Percentiles rank a stretch among this genome's conserved stretches.
These are phyloP conservation scores for Rhizoglyphus robini DNA, from an alignment of 1,140 invertebrate species.

Conservation along the genomic window DNA sequence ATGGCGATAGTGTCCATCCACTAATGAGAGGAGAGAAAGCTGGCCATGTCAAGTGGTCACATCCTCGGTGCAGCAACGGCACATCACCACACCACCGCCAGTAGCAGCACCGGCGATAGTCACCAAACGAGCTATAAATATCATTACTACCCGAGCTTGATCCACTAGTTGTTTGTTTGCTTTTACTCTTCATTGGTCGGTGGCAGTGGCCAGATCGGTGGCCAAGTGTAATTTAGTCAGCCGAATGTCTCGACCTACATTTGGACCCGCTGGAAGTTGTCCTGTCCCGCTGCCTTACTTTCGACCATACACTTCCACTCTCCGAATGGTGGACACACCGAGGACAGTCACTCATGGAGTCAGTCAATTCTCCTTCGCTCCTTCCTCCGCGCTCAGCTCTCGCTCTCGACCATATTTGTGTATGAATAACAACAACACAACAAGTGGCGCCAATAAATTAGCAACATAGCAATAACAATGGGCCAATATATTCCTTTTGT, in stretches of 20 bases:
- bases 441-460: background rate
- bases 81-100: background rate
- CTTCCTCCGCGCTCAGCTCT: background rate
- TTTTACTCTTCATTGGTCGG: background rate
- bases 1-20: background rate
- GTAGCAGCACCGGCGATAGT: background rate
- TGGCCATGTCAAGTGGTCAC: too few species aligned
- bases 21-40: background rate
- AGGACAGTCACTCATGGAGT: background rate
- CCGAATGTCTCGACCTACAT: background rate
- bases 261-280: background rate
- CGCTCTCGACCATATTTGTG: too few species aligned
- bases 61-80: too few species aligned
- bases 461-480: too few species aligned
- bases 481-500: too few species aligned
- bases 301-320: too few species aligned
- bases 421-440: too few species aligned
- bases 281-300: background rate
- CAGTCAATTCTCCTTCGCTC: background rate
- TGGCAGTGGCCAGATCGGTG: background rate
- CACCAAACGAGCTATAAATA: too few species aligned
- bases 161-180: too few species aligned
- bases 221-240: too few species aligned
- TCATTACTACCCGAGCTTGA: too few species aligned
- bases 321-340: background rate